Percentiles rank a stretch among this genome's conserved stretches.
These are phyloP conservation scores for Chelonia mydas DNA, from an alignment of 2,797 vertebrate genomes.

Conservation along the genomic window DNA sequence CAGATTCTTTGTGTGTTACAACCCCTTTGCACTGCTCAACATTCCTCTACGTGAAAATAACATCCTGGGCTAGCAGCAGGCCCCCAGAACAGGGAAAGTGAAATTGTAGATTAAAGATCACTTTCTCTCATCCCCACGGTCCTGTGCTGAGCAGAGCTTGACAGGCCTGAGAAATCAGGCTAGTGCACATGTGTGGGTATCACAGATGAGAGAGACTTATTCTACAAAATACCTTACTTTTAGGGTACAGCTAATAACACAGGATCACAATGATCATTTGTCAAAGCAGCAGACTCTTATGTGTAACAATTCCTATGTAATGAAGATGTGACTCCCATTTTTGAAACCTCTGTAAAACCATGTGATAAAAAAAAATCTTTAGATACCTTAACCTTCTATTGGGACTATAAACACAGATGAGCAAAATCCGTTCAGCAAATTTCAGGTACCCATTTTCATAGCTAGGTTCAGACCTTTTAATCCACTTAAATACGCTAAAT, in stretches of 20 bases:
- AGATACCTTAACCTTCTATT: not conserved
- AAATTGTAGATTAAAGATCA: not conserved
- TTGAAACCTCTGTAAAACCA: not conserved
- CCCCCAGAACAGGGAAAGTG: not conserved
- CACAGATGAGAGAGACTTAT: not conserved
- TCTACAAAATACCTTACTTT: not conserved
- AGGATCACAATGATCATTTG: not conserved
- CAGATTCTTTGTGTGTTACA: not conserved
- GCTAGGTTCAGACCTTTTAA: not conserved
- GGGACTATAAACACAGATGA: not conserved
- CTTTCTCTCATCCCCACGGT: not conserved
- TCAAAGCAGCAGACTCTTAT: slow-evolving; percentile 23
- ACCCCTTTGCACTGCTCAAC: not conserved
- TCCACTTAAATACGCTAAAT: not conserved
- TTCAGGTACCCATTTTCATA: not conserved
- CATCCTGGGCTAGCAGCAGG: not conserved
- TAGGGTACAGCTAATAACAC: not conserved
- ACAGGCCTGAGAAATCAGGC: not conserved
- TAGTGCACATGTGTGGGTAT: not conserved
- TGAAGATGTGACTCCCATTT: not conserved
- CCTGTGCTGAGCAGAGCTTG: not conserved
- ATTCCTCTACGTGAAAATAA: not conserved
- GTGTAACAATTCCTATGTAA: not conserved
- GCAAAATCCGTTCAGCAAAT: not conserved
- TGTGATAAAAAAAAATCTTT: not conserved